phyloP scores from a whole-genome alignment of 2,113 vertebrate species.

The Heterochromis multidens region DNA sequence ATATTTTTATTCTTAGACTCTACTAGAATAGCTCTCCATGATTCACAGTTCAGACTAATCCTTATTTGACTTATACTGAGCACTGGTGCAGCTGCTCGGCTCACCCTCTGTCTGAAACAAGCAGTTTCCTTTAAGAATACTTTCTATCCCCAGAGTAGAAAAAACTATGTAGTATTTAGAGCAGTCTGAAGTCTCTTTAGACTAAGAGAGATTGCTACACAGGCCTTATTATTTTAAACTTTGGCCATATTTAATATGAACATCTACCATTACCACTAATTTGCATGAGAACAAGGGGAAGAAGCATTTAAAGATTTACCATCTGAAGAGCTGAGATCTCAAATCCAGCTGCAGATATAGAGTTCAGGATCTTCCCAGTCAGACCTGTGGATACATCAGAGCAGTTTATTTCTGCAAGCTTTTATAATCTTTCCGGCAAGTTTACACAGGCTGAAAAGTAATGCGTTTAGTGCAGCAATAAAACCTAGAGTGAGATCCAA shows the following conservation, averaged over 20 bases:
- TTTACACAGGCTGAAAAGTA: not conserved
- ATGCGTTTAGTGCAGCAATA: not conserved
- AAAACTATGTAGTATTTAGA: too few relatives aligned
- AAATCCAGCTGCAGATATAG: slow-evolving; percentile 85
- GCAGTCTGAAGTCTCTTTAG: too few relatives aligned
- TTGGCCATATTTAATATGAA: not conserved
- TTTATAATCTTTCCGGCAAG: not conserved
- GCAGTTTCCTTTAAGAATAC: not conserved
- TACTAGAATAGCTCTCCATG: not conserved
- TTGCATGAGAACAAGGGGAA: not conserved
- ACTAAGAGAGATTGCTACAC: not conserved
- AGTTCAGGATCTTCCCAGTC: slow-evolving; percentile 87
- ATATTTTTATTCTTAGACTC: not conserved
- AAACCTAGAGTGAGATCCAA: not conserved
- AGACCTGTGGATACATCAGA: slow-evolving; percentile 76
- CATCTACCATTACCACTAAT: not conserved
- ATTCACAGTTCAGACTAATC: not conserved
- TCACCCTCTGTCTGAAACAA: not conserved
- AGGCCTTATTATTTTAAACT: not conserved
- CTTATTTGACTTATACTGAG: too few relatives aligned
- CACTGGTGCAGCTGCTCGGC: too few relatives aligned
- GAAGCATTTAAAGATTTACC: slow-evolving; percentile 58
- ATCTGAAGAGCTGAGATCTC: slow-evolving; percentile 91
- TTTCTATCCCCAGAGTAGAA: not conserved
- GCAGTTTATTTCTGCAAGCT: not conserved